Evolutionary conservation across 2,113 vertebrate species (phyloP), one percentile per base, ranked within the genome.

Genomic region (Rhombomys opimus): DNA sequence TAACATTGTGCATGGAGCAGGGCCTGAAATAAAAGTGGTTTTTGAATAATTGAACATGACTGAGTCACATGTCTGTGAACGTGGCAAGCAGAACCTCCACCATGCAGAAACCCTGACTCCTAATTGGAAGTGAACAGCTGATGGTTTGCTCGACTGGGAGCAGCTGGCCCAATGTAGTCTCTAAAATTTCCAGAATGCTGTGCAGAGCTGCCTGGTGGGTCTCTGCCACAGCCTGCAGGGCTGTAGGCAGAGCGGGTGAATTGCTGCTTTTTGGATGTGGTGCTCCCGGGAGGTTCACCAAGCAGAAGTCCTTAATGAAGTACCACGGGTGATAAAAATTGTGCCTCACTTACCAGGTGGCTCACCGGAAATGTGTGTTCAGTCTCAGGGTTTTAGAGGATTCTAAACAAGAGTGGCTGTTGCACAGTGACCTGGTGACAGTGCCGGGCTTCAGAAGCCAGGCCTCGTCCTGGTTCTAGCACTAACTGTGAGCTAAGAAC

Each of bases 21-120:
- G n/a, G 77, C 76, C 15, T 93, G 46, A 25, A 68, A 78, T 46
- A 80, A 76, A 78, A 15, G 27, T 2, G 84, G 63, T 0, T 3
- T 35, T 41, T 93, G 87, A 96, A 67, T 92, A 94, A 89, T 50
- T 96, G 93, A 91, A 91, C 20, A 32, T 25, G 38, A 87, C 78
- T 63, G 78, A 93, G 84, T 30, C 68, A 63, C 27, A 35, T 38
- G 78, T 75, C 93, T 93, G 35, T 30, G 12, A 89, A 84, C 30
- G 11, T 38, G 70, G 35, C 35, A 10, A 63, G 20, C 50, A 63
- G 57, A 17, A 41, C 73, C 50, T 63, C 73, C 78, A 80, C 70
- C 15, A 35, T 10, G 82, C 67, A 78, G 93, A 89, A 87, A 30
- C 41, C 87, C 73, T 78, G 9, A 52, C 25, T 22, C 59, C 54